These are phyloP conservation scores for Cochlearius cochlearius DNA, from an alignment of 2,113 vertebrate genomes.

Conservation along the genomic window DNA sequence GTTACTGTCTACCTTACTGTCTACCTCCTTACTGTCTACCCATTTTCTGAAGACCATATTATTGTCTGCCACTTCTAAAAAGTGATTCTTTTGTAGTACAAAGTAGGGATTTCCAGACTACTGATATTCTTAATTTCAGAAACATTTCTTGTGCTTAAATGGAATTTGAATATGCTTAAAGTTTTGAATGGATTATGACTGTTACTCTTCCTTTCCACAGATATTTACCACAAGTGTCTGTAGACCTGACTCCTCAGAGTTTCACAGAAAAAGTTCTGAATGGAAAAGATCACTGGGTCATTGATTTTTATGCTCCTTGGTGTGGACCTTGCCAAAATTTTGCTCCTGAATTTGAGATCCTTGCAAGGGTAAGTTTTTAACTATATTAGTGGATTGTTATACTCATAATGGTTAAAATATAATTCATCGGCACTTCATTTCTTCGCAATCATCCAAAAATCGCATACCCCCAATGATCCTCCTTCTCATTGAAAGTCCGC, in stretches of 20 bases:
- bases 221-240: constrained; percentile 83
- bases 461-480: accelerated
- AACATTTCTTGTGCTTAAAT: neutral
- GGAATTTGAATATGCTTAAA: neutral
- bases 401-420: neutral
- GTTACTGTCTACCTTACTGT: neutral
- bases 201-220: constrained; percentile 67
- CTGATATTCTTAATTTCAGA: neutral
- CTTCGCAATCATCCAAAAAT: neutral
- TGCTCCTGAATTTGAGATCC: constrained; percentile 92
- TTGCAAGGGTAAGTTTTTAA: constrained; percentile 84
- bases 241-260: constrained; percentile 87
- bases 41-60: neutral
- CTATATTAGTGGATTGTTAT: neutral
- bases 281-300: constrained; percentile 89
- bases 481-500: neutral
- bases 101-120: neutral
- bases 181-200: neutral
- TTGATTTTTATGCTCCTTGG: constrained; percentile 98
- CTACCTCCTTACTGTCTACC: neutral
- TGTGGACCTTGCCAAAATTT: constrained; percentile 96
- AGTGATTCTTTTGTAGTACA: neutral
- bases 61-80: neutral
- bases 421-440: neutral
- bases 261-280: constrained; percentile 86